Percentiles rank a stretch among this genome's conserved stretches.
Conservation (phyloP, 2,888 invertebrate species). For the Crocallis elinguaria region DNA sequence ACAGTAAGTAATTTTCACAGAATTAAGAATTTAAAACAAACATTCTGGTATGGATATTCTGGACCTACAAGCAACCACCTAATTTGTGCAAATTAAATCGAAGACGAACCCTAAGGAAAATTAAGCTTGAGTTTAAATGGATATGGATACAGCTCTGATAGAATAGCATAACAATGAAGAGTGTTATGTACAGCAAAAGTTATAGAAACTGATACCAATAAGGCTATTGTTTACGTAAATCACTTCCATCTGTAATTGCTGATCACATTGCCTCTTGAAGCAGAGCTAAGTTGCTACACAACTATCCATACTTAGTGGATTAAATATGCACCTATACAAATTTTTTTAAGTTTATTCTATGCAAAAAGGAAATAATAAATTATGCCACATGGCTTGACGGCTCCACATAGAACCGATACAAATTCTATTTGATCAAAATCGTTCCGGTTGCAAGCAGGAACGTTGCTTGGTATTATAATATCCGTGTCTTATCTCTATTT, state of each 20-base stretch:
- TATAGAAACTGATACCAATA: no score
- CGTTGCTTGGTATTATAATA: constrained; percentile 22
- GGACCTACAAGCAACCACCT: no score
- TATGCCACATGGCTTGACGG: neutral
- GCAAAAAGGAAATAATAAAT: neutral
- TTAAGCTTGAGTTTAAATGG: neutral
- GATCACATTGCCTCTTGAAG: neutral
- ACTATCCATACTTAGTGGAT: neutral
- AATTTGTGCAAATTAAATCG: neutral
- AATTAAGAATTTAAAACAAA: no score
- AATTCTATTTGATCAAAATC: neutral
- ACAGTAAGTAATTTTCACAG: no score
- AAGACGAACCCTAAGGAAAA: neutral
- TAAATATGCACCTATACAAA: neutral
- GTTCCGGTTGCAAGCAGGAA: constrained; percentile 1
- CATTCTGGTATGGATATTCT: no score
- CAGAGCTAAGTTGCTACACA: neutral
- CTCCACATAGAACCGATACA: neutral
- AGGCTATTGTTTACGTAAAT: no score
- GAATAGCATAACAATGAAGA: no score
- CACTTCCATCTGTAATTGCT: no score
- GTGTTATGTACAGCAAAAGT: no score
- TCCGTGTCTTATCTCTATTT: constrained; percentile 19
- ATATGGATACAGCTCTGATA: neutral
- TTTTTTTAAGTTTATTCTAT: no score